Conservation (phyloP, 1,140 invertebrate species). For the Heliconius hewitsoni region DNA sequence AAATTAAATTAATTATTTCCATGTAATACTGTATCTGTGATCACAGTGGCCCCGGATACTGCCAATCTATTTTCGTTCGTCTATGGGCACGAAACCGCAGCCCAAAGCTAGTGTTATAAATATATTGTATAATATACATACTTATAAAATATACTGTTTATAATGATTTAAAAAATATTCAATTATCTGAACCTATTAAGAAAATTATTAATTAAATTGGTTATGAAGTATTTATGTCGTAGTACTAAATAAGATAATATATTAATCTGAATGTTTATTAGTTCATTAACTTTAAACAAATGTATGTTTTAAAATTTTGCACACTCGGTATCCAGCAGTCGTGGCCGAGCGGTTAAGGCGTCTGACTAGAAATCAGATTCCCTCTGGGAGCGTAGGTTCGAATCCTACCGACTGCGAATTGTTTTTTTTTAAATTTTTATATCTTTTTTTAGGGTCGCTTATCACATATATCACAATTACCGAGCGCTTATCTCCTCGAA, state of each 20-base stretch:
- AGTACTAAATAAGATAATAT: not conserved
- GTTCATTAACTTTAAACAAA: not conserved
- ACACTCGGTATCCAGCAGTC: conserved; percentile 79
- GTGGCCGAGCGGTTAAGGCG: conserved; percentile 93
- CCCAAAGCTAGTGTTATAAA: too few species aligned
- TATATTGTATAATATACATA: too few species aligned
- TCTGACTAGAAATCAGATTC: conserved; percentile 93
- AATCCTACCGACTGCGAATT: conserved; percentile 90
- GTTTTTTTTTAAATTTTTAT: conserved; percentile 48
- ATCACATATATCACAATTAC: conserved; percentile 27
- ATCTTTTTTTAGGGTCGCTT: conserved; percentile 15
- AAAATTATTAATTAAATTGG: not conserved
- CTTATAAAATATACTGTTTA: too few species aligned
- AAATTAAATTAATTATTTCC: too few species aligned
- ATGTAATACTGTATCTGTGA: too few species aligned
- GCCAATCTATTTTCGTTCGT: too few species aligned
- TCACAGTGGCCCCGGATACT: too few species aligned
- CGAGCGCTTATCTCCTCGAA: conserved; percentile 30
- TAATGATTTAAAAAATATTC: too few species aligned
- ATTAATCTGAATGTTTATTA: not conserved
- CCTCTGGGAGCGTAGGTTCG: conserved; percentile 92
- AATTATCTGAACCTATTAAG: too few species aligned
- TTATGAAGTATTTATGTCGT: not conserved
- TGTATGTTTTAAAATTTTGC: conserved; percentile 1
- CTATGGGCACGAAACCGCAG: too few species aligned